Evolutionary conservation across 1,140 invertebrate species (phyloP).

Genomic region (Caenorhabditis remanei): DNA sequence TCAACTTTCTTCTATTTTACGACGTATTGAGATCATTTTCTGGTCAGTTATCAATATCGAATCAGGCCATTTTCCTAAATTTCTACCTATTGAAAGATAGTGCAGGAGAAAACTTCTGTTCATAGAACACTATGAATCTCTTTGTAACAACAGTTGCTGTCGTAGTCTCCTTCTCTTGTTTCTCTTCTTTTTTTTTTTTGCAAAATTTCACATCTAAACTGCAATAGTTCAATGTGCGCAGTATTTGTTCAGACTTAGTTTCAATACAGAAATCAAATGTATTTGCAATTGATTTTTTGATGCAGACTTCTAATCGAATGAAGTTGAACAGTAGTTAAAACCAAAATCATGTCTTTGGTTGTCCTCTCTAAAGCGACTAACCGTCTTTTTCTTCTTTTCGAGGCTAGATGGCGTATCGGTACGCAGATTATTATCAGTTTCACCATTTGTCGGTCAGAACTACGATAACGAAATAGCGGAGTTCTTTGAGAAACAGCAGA

Average conservation of each 20-base stretch:
- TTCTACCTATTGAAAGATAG: neutral
- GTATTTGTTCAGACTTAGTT: conserved; percentile 47
- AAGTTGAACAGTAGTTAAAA: neutral
- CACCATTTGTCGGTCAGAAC: conserved; percentile 1
- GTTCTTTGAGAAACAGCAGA: conserved; percentile 27
- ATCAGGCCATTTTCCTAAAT: conserved; percentile 28
- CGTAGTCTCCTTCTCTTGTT: neutral
- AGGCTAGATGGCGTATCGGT: conserved; percentile 6
- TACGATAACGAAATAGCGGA: conserved; percentile 44
- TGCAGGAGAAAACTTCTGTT: conserved; percentile 13
- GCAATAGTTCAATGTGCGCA: neutral
- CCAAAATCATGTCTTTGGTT: neutral
- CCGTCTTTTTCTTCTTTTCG: neutral
- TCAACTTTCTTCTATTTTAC: too few relatives aligned
- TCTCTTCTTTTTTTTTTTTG: conserved; percentile 9
- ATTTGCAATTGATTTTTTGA: neutral
- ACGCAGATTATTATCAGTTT: conserved; percentile 23
- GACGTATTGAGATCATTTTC: neutral
- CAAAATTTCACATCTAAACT: conserved; percentile 12
- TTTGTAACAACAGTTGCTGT: conserved; percentile 48
- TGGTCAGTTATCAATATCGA: neutral
- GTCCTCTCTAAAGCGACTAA: neutral
- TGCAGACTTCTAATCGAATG: neutral
- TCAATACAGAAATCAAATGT: conserved; percentile 3
- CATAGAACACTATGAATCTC: conserved; percentile 25